A percentile compares a stretch with the other conserved stretches of the same genome.
phyloP scores from a whole-genome alignment of 2,888 invertebrate species.

The Lathronympha strigana region DNA sequence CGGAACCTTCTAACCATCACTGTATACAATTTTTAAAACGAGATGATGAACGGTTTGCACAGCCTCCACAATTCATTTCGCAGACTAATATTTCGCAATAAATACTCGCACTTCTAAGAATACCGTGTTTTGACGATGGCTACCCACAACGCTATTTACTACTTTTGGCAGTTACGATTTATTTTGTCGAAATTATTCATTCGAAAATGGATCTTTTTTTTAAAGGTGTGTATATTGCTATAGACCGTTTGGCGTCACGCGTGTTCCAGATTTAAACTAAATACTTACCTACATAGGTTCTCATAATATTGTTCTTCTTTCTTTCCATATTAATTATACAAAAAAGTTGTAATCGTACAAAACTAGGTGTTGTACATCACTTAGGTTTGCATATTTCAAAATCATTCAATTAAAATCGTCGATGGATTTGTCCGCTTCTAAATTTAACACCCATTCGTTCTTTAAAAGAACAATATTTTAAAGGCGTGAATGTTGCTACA shows the following conservation, averaged over 20 bases:
- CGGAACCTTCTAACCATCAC: constrained; percentile 5
- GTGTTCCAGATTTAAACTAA: too few relatives aligned
- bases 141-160: constrained; percentile 62
- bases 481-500: constrained; percentile 26
- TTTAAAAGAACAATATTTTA: constrained; percentile 40
- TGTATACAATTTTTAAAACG: background rate
- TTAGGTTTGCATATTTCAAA: too few relatives aligned
- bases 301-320: too few relatives aligned
- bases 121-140: constrained; percentile 66
- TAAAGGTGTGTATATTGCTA: constrained; percentile 18
- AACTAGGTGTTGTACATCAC: too few relatives aligned
- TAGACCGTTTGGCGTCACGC: background rate
- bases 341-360: too few relatives aligned
- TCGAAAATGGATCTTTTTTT: constrained; percentile 44
- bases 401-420: background rate
- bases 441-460: background rate
- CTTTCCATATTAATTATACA: too few relatives aligned
- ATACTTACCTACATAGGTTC: too few relatives aligned
- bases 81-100: constrained; percentile 35
- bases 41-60: constrained; percentile 30
- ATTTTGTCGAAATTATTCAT: constrained; percentile 46
- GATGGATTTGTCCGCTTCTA: constrained; percentile 2
- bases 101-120: constrained; percentile 47
- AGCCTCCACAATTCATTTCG: constrained; percentile 32
- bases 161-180: constrained; percentile 46